phyloP scores from a whole-genome alignment of 2,797 vertebrate genomes.

The Thaleichthys pacificus region DNA sequence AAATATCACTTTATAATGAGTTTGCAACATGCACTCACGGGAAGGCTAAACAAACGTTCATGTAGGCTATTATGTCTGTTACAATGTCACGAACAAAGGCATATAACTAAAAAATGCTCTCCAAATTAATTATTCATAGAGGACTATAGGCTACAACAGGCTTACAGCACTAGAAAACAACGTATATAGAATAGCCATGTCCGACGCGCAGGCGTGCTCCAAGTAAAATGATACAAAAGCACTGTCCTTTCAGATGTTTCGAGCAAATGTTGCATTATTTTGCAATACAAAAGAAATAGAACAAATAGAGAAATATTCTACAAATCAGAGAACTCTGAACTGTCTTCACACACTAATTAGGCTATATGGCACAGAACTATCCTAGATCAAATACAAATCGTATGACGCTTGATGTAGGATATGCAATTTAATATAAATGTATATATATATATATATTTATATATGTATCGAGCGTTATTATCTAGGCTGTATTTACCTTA shows the following conservation, averaged over 20 bases:
- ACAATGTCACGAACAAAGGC: too few species aligned
- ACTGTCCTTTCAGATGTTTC: slow-evolving; percentile 17
- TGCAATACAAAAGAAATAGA: background rate
- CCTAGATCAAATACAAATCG: background rate
- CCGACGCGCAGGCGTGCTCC: slow-evolving; percentile 52
- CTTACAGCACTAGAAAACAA: slow-evolving; percentile 31
- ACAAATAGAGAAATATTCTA: background rate
- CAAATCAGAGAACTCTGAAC: background rate
- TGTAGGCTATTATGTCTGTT: too few species aligned
- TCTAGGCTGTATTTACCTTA: slow-evolving; percentile 55
- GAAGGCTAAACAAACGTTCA: too few species aligned
- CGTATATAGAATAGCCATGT: slow-evolving; percentile 31
- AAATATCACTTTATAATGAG: too few species aligned
- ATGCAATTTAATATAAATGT: background rate
- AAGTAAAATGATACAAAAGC: slow-evolving; percentile 38
- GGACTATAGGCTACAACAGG: too few species aligned
- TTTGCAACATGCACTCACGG: too few species aligned
- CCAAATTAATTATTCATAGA: background rate
- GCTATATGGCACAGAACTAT: background rate
- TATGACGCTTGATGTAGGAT: background rate
- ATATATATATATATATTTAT: background rate
- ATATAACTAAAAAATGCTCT: too few species aligned
- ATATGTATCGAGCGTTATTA: background rate
- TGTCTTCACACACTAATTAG: too few species aligned
- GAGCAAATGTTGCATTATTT: slow-evolving; percentile 13